Evolutionary conservation across 2,797 vertebrate genomes (phyloP).

Genomic region (Oreochromis grahami): DNA sequence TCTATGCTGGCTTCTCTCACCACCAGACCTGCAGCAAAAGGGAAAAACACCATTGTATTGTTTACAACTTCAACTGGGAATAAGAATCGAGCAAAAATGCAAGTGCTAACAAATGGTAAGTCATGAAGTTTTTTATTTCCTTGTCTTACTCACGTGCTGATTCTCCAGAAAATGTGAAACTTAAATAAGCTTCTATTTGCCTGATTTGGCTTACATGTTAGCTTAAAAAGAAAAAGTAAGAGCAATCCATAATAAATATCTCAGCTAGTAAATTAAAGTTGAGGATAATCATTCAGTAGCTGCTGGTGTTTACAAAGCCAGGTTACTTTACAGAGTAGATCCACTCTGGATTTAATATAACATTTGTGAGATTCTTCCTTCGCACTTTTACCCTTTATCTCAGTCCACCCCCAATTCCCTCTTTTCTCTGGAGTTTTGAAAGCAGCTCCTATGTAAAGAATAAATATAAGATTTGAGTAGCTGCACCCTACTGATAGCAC

Average conservation of each 20-base stretch:
- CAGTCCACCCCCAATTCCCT: neutral
- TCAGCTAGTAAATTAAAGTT: slow-evolving; percentile 13
- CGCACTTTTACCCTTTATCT: slow-evolving; percentile 28
- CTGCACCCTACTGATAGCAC: slow-evolving; percentile 30
- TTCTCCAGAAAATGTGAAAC: neutral
- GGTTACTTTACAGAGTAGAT: slow-evolving; percentile 27
- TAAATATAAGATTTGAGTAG: slow-evolving; percentile 34
- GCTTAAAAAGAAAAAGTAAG: slow-evolving; percentile 2
- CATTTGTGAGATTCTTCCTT: slow-evolving; percentile 28
- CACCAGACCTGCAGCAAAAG: slow-evolving; percentile 75
- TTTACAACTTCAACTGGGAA: neutral
- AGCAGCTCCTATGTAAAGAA: slow-evolving; percentile 14
- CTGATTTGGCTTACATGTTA: slow-evolving; percentile 14
- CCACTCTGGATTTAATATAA: slow-evolving; percentile 19
- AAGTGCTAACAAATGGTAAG: neutral
- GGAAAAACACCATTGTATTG: neutral
- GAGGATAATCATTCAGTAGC: slow-evolving; percentile 22
- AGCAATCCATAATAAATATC: slow-evolving; percentile 1
- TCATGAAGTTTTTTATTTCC: neutral
- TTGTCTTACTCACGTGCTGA: neutral
- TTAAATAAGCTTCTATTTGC: neutral
- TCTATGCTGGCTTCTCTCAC: slow-evolving; percentile 91
- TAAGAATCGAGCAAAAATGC: neutral
- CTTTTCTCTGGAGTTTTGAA: slow-evolving; percentile 26
- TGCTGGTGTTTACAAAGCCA: slow-evolving; percentile 26